Evolutionary conservation across 2,888 invertebrate species (phyloP).

Genomic region (Caenorhabditis sp.): DNA sequence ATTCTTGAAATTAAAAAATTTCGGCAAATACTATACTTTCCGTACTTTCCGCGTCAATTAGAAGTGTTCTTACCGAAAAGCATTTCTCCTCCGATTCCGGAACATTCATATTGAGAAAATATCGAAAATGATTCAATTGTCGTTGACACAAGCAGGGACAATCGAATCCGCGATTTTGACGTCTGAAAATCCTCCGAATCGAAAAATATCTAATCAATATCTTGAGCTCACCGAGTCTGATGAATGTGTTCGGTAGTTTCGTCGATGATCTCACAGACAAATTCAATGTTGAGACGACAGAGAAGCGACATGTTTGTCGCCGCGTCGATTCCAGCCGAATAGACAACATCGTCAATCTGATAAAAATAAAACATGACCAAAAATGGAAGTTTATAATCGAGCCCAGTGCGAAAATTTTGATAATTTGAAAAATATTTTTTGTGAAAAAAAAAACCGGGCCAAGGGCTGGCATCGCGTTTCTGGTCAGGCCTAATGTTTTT

Average conservation of each 20-base stretch:
- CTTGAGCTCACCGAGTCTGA: conserved; percentile 17
- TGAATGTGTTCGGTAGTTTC: conserved; percentile 28
- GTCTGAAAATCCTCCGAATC: no score
- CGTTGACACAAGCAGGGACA: conserved; percentile 62
- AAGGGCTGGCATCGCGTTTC: no score
- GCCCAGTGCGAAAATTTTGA: no score
- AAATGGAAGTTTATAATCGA: no score
- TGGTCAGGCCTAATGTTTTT: no score
- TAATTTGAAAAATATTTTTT: no score
- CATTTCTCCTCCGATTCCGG: conserved; percentile 48
- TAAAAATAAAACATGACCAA: background rate
- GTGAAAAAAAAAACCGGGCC: no score
- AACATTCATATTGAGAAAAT: conserved; percentile 55
- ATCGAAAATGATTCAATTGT: conserved; percentile 58
- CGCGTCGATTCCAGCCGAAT: conserved; percentile 72
- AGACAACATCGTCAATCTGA: conserved; percentile 68
- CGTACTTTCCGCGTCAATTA: no score
- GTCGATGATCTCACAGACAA: conserved; percentile 72
- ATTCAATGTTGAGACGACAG: conserved; percentile 72
- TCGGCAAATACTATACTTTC: no score
- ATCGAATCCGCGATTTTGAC: conserved; percentile 48
- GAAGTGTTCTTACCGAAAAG: conserved; percentile 26
- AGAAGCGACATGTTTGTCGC: conserved; percentile 72
- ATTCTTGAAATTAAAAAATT: no score
- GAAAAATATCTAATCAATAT: background rate